Evolutionary conservation across 2,797 vertebrate genomes (phyloP).

Genomic region (Lemur catta): DNA sequence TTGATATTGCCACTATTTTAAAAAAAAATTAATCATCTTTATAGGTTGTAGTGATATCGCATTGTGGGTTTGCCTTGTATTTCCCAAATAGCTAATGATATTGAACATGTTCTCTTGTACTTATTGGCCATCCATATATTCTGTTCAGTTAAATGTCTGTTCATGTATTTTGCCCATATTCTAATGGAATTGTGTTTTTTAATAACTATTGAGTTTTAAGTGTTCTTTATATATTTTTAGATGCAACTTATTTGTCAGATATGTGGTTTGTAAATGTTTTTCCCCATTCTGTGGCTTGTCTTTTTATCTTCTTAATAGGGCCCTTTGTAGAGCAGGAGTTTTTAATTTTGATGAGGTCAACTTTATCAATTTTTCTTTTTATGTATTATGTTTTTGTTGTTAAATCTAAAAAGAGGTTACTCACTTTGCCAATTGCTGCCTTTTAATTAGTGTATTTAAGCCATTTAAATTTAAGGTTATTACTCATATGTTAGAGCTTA

Average conservation of each 20-base stretch:
- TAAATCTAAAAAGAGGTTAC: neutral
- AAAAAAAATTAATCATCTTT: neutral
- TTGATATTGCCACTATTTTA: neutral
- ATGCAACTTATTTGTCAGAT: neutral
- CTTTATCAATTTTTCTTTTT: neutral
- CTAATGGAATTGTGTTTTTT: neutral
- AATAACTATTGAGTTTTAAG: neutral
- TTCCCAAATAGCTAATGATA: neutral
- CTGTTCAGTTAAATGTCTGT: neutral
- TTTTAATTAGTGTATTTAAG: neutral
- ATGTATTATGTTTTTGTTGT: neutral
- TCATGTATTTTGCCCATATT: neutral
- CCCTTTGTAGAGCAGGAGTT: neutral
- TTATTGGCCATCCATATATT: neutral
- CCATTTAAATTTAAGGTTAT: neutral
- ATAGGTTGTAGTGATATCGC: neutral
- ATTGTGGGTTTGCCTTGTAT: neutral
- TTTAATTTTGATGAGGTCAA: neutral
- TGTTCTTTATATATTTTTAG: neutral
- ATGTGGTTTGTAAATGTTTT: neutral
- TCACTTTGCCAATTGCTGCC: neutral
- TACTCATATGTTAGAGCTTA: neutral
- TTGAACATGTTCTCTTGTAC: neutral
- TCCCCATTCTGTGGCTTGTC: neutral
- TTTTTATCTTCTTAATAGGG: neutral